Evolutionary conservation across 2,113 vertebrate genomes (phyloP).

Genomic region (Onychostruthus taczanowskii): DNA sequence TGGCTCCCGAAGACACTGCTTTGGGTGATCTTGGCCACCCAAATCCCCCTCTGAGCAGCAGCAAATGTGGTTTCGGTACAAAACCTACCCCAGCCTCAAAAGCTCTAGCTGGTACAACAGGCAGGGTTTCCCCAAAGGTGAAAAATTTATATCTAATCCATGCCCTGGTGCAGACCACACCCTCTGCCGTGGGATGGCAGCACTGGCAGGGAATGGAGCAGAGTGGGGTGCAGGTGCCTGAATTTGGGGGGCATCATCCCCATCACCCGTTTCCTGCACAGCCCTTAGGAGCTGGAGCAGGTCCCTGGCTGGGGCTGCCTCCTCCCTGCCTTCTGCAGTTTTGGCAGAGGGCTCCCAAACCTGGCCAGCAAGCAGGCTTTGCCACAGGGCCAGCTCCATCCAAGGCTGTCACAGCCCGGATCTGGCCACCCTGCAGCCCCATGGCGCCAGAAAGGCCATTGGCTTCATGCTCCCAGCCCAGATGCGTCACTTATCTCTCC

Average conservation of each 20-base stretch:
- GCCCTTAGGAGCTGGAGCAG: fast-evolving
- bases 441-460: not conserved
- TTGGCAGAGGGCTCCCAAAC: not conserved
- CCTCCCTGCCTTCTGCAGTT: not conserved
- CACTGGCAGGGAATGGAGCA: not conserved
- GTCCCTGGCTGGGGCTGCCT: not conserved
- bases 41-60: not conserved
- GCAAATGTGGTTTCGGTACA: not conserved
- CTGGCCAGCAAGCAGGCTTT: not conserved
- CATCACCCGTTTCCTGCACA: not conserved
- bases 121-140: not conserved
- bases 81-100: not conserved
- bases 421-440: not conserved
- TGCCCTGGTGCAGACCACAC: not conserved
- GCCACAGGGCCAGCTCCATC: not conserved
- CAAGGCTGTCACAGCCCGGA: fast-evolving
- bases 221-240: not conserved
- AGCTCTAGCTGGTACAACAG: fast-evolving
- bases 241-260: not conserved
- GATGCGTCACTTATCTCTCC: not conserved
- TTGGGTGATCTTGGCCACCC: not conserved
- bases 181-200: not conserved
- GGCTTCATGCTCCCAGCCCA: not conserved
- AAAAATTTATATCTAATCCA: not conserved
- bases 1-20: not conserved